Percentiles rank a stretch among this genome's conserved stretches.
Conservation (phyloP, 2,888 invertebrate genomes). For the Chaetogeoica ovagalla region DNA sequence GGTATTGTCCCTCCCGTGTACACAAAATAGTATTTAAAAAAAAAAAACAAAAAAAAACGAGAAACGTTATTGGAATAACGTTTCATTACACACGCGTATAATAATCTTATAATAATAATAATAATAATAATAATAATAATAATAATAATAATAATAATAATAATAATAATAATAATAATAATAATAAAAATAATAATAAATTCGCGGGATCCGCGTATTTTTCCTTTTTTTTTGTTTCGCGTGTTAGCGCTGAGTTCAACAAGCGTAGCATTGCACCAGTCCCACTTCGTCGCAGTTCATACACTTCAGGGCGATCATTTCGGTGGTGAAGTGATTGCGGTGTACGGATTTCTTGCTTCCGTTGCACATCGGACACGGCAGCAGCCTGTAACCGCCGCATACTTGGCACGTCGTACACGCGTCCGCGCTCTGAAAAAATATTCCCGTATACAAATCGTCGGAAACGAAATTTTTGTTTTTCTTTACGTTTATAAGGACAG, state of each 20-base stretch:
- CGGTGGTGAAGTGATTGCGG: conserved; percentile 90
- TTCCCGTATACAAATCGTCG: neutral
- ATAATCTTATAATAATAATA: no score
- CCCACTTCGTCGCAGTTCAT: conserved; percentile 96
- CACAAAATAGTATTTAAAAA: no score
- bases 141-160: no score
- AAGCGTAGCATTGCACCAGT: conserved; percentile 83
- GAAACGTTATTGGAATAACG: no score
- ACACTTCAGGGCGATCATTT: conserved; percentile 90
- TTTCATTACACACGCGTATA: no score
- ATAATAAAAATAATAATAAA: no score
- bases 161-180: no score
- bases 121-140: no score
- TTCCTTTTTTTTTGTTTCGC: neutral
- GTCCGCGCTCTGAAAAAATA: conserved; percentile 72
- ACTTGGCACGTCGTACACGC: conserved; percentile 80
- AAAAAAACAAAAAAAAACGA: no score
- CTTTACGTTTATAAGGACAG: neutral
- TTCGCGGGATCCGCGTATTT: no score
- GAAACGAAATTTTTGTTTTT: neutral
- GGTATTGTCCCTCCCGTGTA: no score
- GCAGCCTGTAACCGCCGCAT: conserved; percentile 89
- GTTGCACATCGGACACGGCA: conserved; percentile 89
- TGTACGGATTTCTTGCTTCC: conserved; percentile 95
- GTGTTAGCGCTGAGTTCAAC: conserved; percentile 62